phyloP scores from a whole-genome alignment of 2,113 vertebrate genomes.

The Mustela lutreola region DNA sequence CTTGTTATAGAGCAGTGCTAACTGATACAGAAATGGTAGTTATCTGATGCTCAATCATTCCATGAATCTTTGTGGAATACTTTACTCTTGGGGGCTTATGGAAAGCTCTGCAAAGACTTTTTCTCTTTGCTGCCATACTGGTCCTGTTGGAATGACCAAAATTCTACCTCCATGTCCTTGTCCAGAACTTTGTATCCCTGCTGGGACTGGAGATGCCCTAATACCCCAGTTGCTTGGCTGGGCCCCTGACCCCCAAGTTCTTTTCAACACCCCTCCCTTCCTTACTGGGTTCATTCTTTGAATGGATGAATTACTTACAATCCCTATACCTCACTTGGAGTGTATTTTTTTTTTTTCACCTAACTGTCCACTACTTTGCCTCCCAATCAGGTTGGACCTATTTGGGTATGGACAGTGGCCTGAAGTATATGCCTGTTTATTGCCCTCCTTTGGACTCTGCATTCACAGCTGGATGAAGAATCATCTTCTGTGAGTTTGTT shows the following conservation, averaged over 20 bases:
- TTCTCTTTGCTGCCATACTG: background rate
- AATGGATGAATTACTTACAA: background rate
- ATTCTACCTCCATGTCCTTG: background rate
- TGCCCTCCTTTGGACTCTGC: background rate
- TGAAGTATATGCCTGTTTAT: background rate
- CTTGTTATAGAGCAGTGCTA: constrained; percentile 35
- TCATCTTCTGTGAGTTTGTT: background rate
- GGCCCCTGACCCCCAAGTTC: background rate
- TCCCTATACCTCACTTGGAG: background rate
- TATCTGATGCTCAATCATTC: background rate
- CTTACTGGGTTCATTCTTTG: background rate
- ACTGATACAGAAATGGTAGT: background rate
- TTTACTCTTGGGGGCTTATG: background rate
- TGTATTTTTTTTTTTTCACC: background rate
- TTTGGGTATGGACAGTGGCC: background rate
- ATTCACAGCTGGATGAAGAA: background rate
- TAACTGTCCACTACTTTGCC: background rate
- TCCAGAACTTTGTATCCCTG: background rate
- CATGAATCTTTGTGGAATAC: background rate
- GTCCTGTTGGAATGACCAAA: background rate
- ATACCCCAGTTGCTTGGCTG: background rate
- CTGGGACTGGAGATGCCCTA: background rate
- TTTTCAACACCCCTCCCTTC: background rate
- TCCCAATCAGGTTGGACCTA: background rate
- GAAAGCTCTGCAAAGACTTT: background rate